Percentiles rank a stretch among this genome's conserved stretches.
phyloP scores from a whole-genome alignment of 2,888 invertebrate species.

The Bombyx huttoni region DNA sequence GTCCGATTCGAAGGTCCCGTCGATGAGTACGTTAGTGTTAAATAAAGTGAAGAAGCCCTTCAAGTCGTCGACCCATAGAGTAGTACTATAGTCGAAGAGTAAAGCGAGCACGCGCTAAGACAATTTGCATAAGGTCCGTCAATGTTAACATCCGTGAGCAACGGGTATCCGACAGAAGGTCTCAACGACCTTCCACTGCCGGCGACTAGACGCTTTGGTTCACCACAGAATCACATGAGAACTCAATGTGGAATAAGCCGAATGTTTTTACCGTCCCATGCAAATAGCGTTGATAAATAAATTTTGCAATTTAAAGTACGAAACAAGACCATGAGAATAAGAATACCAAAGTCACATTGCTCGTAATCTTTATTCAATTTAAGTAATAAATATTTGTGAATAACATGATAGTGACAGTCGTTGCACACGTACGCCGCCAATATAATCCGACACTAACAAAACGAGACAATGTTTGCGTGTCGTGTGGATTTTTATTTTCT shows the following conservation, averaged over 20 bases:
- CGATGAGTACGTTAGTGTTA: conserved; percentile 18
- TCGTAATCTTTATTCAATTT: background rate
- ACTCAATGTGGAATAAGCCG: conserved; percentile 22
- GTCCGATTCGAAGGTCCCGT: conserved; percentile 30
- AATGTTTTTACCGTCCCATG: conserved; percentile 11
- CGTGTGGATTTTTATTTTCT: background rate
- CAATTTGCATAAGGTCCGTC: conserved; percentile 61
- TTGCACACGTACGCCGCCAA: background rate
- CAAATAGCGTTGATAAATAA: conserved; percentile 14
- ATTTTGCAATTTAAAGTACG: conserved; percentile 13
- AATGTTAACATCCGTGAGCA: conserved; percentile 46
- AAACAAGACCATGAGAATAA: background rate
- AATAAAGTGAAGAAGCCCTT: conserved; percentile 14
- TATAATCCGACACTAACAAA: background rate
- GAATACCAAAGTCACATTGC: background rate
- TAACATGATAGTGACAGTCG: background rate
- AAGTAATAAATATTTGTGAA: background rate
- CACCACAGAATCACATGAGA: conserved; percentile 42
- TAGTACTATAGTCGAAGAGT: conserved; percentile 18
- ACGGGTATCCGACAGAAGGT: conserved; percentile 47
- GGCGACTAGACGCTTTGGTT: conserved; percentile 57
- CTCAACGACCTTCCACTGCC: conserved; percentile 42
- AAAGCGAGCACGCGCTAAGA: conserved; percentile 33
- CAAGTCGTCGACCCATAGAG: conserved; percentile 11
- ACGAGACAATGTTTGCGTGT: background rate